Evolutionary conservation across 2,113 vertebrate species (phyloP).

Genomic region (Saguinus imperator): DNA sequence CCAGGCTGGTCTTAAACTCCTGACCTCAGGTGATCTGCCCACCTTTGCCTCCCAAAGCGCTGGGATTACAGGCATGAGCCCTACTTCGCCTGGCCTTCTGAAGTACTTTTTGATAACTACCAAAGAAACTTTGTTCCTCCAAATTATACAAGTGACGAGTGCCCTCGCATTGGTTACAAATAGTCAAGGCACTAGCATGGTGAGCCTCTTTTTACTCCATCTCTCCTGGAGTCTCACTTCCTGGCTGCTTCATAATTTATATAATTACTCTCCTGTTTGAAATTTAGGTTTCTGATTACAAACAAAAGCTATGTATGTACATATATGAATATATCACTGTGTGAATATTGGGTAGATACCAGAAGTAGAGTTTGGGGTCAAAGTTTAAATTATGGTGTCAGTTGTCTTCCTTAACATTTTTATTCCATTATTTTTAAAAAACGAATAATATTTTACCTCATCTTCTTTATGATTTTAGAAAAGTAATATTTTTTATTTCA

Average conservation of each 20-base stretch:
- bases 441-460: background rate
- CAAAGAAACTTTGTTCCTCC: background rate
- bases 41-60: too few relatives aligned
- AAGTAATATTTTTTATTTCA: background rate
- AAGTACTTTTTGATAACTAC: conserved; percentile 16
- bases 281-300: background rate
- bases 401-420: background rate
- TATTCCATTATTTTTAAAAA: background rate
- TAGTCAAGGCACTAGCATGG: background rate
- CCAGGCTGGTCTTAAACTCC: too few relatives aligned
- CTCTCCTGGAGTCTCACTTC: background rate
- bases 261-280: background rate
- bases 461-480: too few relatives aligned
- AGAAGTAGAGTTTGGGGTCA: background rate
- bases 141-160: background rate
- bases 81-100: too few relatives aligned
- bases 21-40: too few relatives aligned
- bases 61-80: too few relatives aligned
- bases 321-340: background rate
- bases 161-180: background rate
- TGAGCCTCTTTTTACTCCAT: rapidly evolving
- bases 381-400: background rate
- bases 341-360: background rate
- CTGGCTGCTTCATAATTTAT: background rate
- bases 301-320: background rate